phyloP scores from a whole-genome alignment of 1,140 invertebrate genomes.

The Ruditapes philippinarum region DNA sequence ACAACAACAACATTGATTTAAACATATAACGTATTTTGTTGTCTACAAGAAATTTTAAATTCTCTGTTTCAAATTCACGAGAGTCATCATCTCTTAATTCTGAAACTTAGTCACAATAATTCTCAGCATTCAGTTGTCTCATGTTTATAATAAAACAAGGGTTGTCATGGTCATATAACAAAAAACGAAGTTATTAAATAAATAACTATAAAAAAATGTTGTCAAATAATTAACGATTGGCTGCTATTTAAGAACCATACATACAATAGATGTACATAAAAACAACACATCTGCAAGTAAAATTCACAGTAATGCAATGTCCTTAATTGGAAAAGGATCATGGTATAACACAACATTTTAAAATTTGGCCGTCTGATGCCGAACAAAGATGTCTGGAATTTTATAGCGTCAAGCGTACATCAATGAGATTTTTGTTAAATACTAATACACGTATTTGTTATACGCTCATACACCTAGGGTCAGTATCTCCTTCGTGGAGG shows the following conservation, averaged over 20 bases:
- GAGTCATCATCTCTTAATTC: no score
- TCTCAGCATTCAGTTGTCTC: no score
- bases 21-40: no score
- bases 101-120: no score
- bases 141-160: no score
- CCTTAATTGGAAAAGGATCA: slow-evolving; percentile 27
- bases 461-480: not conserved
- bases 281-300: slow-evolving; percentile 35
- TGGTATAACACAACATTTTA: slow-evolving; percentile 6
- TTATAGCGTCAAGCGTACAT: slow-evolving; percentile 20
- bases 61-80: no score
- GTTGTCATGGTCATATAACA: no score
- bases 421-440: not conserved
- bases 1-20: not conserved
- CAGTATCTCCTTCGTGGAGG: not conserved
- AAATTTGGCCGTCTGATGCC: slow-evolving; percentile 23
- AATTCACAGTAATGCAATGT: slow-evolving; percentile 29
- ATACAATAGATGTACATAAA: slow-evolving; percentile 29
- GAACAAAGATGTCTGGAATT: slow-evolving; percentile 15
- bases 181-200: not conserved
- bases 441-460: slow-evolving; percentile 20
- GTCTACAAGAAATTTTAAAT: no score
- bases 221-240: not conserved
- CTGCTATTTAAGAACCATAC: slow-evolving; percentile 17
- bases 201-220: not conserved